Conservation (phyloP, 2,113 vertebrate genomes). For the Sarotherodon lohbergeri region DNA sequence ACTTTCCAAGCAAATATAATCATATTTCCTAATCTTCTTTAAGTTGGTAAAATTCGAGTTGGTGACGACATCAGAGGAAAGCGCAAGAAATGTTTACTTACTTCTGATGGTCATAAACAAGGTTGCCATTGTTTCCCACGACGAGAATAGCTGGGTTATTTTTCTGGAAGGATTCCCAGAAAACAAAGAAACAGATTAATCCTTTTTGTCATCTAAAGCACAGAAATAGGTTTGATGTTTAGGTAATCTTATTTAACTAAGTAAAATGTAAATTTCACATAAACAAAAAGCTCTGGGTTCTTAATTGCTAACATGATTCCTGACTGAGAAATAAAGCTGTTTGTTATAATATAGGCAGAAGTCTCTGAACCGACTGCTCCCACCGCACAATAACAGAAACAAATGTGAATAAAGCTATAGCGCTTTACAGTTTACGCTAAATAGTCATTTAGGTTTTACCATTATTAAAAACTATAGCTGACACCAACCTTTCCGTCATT, state of each 20-base stretch:
- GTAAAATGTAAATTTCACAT: background rate
- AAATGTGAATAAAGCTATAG: background rate
- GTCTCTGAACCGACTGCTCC: background rate
- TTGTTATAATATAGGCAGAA: background rate
- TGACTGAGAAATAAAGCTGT: background rate
- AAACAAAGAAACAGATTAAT: slow-evolving; percentile 23
- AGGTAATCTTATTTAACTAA: slow-evolving; percentile 5
- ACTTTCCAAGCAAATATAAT: slow-evolving; percentile 70
- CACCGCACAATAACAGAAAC: background rate
- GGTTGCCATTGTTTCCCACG: slow-evolving; percentile 90
- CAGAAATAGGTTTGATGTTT: background rate
- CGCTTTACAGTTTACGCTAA: background rate
- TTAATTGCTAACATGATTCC: background rate
- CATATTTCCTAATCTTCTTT: slow-evolving; percentile 73
- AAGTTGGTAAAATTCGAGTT: slow-evolving; percentile 51
- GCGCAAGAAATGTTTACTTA: slow-evolving; percentile 76
- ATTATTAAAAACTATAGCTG: background rate
- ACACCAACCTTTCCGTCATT: slow-evolving; percentile 92
- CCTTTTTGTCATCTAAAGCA: background rate
- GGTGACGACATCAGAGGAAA: slow-evolving; percentile 12
- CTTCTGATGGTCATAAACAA: slow-evolving; percentile 94
- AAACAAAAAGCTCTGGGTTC: background rate
- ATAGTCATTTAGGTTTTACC: background rate
- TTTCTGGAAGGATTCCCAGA: slow-evolving; percentile 78
- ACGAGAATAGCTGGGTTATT: slow-evolving; percentile 90